Evolutionary conservation across 2,113 vertebrate species (phyloP).

Genomic region (Nanorana parkeri): DNA sequence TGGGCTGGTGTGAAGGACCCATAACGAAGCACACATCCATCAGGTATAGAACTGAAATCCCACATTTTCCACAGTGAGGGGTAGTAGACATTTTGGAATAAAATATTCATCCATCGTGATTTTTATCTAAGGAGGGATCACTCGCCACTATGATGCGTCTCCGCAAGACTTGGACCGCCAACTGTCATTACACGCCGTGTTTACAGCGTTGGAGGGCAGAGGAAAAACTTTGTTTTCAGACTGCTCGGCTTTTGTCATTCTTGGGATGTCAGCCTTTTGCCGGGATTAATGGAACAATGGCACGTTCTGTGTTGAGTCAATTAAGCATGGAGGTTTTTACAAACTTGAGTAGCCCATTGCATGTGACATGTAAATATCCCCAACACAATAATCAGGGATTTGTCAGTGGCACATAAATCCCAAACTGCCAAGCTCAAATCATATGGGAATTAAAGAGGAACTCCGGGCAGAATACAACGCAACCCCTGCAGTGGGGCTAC

Average conservation of each 20-base stretch:
- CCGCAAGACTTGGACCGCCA: too few species aligned
- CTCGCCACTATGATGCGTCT: too few species aligned
- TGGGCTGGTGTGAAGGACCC: too few species aligned
- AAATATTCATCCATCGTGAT: too few species aligned
- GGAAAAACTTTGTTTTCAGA: background rate
- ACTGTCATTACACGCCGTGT: background rate
- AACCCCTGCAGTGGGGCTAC: too few species aligned
- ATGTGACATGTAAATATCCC: conserved; percentile 86
- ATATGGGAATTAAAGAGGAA: too few species aligned
- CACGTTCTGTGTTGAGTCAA: conserved; percentile 72
- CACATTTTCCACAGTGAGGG: too few species aligned
- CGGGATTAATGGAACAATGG: conserved; percentile 72
- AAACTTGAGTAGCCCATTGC: conserved; percentile 72
- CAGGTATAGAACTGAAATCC: too few species aligned
- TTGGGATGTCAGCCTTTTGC: conserved; percentile 67
- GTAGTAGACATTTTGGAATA: too few species aligned
- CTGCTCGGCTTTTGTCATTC: conserved; percentile 51
- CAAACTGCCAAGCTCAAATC: conserved; percentile 65
- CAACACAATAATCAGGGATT: conserved; percentile 78
- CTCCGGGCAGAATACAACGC: too few species aligned
- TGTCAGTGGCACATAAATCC: conserved; percentile 82
- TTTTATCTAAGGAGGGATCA: too few species aligned
- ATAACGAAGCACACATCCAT: too few species aligned
- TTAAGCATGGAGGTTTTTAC: conserved; percentile 77
- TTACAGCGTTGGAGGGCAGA: background rate